A percentile compares a stretch with the other conserved stretches of the same genome.
Conservation (phyloP, 1,140 invertebrate genomes). For the Atta colombica region DNA sequence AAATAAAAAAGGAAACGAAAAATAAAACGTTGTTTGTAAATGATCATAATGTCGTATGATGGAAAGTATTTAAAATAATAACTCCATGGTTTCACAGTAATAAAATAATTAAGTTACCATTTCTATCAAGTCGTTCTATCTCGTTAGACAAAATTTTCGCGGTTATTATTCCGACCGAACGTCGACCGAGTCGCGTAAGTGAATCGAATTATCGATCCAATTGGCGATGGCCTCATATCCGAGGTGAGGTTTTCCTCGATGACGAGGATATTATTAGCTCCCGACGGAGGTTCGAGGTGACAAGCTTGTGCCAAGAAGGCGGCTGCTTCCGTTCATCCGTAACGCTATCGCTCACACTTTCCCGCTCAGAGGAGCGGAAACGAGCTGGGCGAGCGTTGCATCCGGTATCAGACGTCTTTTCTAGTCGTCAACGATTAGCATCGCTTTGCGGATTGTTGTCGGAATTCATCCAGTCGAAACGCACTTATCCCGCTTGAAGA, state of each 20-base stretch:
- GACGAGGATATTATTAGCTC: conserved; percentile 70
- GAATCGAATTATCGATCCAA: conserved; percentile 63
- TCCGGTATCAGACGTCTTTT: conserved; percentile 41
- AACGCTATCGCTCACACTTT: conserved; percentile 45
- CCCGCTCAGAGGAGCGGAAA: conserved; percentile 39
- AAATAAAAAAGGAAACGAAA: neutral
- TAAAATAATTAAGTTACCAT: neutral
- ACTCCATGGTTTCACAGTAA: neutral
- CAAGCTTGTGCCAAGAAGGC: conserved; percentile 58
- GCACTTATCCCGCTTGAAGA: conserved; percentile 28
- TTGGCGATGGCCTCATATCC: conserved; percentile 8
- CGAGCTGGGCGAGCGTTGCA: conserved; percentile 26
- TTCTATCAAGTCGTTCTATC: neutral
- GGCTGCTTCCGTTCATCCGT: conserved; percentile 48
- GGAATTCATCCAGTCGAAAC: conserved; percentile 42
- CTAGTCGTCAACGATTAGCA: conserved; percentile 43
- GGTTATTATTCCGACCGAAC: neutral
- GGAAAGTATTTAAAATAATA: neutral
- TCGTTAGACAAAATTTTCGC: conserved; percentile 16
- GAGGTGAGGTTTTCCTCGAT: conserved; percentile 32
- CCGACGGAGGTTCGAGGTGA: conserved; percentile 51
- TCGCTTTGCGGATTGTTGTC: conserved; percentile 38
- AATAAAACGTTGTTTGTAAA: neutral
- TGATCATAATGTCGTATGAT: neutral
- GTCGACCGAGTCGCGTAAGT: conserved; percentile 12